phyloP scores from a whole-genome alignment of 2,113 vertebrate species.

The Chionodraco myersi region DNA sequence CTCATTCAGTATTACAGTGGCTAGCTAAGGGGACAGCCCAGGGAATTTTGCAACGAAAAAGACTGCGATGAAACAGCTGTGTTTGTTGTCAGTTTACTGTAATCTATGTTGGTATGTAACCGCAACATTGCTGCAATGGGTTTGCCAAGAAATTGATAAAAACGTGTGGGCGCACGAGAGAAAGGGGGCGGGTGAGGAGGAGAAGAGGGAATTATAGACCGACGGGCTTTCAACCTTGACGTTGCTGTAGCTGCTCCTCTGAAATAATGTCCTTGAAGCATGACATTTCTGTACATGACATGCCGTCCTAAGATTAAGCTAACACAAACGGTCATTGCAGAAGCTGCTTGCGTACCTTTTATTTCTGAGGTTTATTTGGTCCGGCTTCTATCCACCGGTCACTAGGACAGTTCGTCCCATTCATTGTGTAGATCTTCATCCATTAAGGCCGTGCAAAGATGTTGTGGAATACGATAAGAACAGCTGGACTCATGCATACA shows the following conservation, averaged over 20 bases:
- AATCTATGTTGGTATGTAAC: slow-evolving; percentile 38
- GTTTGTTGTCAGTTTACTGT: slow-evolving; percentile 30
- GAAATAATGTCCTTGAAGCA: slow-evolving; percentile 75
- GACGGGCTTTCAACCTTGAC: slow-evolving; percentile 79
- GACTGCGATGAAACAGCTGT: slow-evolving; percentile 1
- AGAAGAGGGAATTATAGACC: slow-evolving; percentile 44
- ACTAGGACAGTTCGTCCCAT: slow-evolving; percentile 62
- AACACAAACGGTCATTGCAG: slow-evolving; percentile 7
- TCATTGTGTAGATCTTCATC: slow-evolving; percentile 59
- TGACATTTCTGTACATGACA: slow-evolving; percentile 68
- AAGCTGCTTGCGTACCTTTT: slow-evolving; percentile 31
- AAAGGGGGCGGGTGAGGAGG: slow-evolving; percentile 57
- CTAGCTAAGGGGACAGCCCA: slow-evolving; percentile 19
- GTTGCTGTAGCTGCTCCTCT: slow-evolving; percentile 53
- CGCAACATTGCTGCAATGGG: slow-evolving; percentile 68
- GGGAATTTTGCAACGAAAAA: not conserved
- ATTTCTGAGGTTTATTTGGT: slow-evolving; percentile 26
- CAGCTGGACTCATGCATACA: not conserved
- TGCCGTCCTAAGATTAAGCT: slow-evolving; percentile 33
- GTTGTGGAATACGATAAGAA: slow-evolving; percentile 14
- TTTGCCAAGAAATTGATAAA: slow-evolving; percentile 59
- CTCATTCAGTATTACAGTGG: slow-evolving; percentile 14
- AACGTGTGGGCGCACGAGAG: slow-evolving; percentile 65
- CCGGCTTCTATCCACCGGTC: slow-evolving; percentile 51
- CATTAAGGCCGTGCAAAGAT: slow-evolving; percentile 12